phyloP scores from a whole-genome alignment of 2,113 vertebrate genomes.

The Leucosticte australis region DNA sequence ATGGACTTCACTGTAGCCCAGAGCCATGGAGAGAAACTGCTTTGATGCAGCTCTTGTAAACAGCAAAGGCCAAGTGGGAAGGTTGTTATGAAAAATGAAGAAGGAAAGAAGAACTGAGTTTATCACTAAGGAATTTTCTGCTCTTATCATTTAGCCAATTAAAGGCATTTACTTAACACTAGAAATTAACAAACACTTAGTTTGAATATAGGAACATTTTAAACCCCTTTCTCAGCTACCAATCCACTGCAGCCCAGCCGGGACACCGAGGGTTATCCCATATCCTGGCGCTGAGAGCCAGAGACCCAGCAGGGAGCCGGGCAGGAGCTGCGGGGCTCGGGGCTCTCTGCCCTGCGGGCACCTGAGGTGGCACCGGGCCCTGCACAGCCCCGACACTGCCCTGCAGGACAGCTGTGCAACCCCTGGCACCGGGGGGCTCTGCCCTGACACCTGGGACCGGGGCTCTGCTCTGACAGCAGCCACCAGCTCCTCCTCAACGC shows the following conservation, averaged over 20 bases:
- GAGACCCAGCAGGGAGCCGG: accelerated
- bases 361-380: not conserved
- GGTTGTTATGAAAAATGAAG: not conserved
- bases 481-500: not conserved
- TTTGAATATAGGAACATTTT: not conserved
- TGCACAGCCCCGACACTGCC: not conserved
- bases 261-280: accelerated
- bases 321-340: accelerated
- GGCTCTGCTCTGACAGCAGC: not conserved
- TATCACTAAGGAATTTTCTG: not conserved
- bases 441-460: too few relatives aligned
- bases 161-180: not conserved
- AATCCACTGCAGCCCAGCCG: accelerated
- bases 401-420: accelerated
- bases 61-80: slow-evolving; percentile 16
- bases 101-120: not conserved
- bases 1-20: not conserved
- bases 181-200: not conserved
- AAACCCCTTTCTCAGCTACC: not conserved
- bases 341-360: accelerated
- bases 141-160: not conserved
- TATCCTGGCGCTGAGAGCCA: accelerated
- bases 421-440: too few relatives aligned
- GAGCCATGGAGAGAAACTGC: not conserved
- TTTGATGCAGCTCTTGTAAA: slow-evolving; percentile 53